phyloP scores from a whole-genome alignment of 1,140 invertebrate species.

The Drosophila busckii region DNA sequence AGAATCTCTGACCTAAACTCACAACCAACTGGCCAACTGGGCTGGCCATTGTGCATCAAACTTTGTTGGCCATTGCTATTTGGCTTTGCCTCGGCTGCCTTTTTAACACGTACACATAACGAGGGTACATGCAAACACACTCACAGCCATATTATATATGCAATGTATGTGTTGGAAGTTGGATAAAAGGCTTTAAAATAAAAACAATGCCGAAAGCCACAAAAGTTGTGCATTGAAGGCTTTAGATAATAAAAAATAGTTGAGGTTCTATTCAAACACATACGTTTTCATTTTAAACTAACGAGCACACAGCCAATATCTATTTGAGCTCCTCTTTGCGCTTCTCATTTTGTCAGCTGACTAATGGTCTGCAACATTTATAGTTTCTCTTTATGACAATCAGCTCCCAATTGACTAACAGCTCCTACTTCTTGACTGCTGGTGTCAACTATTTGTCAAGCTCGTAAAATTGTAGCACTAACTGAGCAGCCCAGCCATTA shows the following conservation, averaged over 20 bases:
- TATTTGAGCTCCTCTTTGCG: neutral
- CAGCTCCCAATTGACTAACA: slow-evolving; percentile 5
- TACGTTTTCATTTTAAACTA: too few relatives aligned
- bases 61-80: slow-evolving; percentile 33
- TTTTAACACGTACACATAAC: slow-evolving; percentile 7
- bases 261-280: neutral
- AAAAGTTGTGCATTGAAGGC: slow-evolving; percentile 2
- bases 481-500: slow-evolving; percentile 45
- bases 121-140: neutral
- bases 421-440: slow-evolving; percentile 1
- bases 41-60: slow-evolving; percentile 8
- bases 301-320: too few relatives aligned
- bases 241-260: slow-evolving; percentile 1
- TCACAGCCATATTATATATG: too few relatives aligned
- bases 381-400: too few relatives aligned
- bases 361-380: too few relatives aligned
- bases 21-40: neutral
- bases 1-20: neutral
- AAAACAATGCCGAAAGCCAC: slow-evolving; percentile 10
- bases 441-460: slow-evolving; percentile 35
- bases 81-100: slow-evolving; percentile 18
- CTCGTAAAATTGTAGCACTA: slow-evolving; percentile 38
- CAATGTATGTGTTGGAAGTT: too few relatives aligned
- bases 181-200: slow-evolving; percentile 17
- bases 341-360: slow-evolving; percentile 2